Evolutionary conservation across 2,797 vertebrate genomes (phyloP), one percentile per base, ranked within the genome.

Genomic region (Syndactyla subalaris): DNA sequence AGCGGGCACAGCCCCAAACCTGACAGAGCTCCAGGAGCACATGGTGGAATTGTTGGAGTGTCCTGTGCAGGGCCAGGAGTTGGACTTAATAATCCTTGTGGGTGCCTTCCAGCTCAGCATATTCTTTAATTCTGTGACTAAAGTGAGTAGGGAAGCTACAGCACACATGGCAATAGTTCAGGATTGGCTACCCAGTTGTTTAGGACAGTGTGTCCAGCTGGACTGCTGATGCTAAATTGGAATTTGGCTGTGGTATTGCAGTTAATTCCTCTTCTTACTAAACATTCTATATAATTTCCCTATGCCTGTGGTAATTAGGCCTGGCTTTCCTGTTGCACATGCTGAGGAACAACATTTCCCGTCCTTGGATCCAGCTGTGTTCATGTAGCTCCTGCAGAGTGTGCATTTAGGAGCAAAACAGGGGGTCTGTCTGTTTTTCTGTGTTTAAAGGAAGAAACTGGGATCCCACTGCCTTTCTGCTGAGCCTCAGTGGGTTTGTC

Each of bases 111-210:
- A 52, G 12, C 10, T 58, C 26, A 34, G 58, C 24, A 71, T 39
- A 16, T 59, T 58, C 58, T 51, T 2, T 22, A 13, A 22, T 51
- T 57, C 51, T 65, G 5, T 20, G 22, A 16, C 17, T 39, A 39
- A 63, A 71, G 12, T 9, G 30, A 30, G 10, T 17, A 43, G 19
- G 58, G 54, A 79, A 59, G 18, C 38, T 49, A 15, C 22, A 13
- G 54, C 12, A 36, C 10, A 9, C 12, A 5, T 29, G 68, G 30
- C 63, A 39, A 2, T 46, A 54, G 15, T 32, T 84, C 30, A 48
- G 51, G 32, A 49, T 58, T 0, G 0, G 45, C 12, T 34, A 4
- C 46, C 16, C 2, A 5, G 14, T 72, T 18, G 5, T 43, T 86
- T 14, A 43, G 66, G 66, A 23, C 5, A 2, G 46, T 10, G 38